Base-by-base conservation (phyloP, 2,888 invertebrate species). In the Stegana nigrithorax region DNA sequence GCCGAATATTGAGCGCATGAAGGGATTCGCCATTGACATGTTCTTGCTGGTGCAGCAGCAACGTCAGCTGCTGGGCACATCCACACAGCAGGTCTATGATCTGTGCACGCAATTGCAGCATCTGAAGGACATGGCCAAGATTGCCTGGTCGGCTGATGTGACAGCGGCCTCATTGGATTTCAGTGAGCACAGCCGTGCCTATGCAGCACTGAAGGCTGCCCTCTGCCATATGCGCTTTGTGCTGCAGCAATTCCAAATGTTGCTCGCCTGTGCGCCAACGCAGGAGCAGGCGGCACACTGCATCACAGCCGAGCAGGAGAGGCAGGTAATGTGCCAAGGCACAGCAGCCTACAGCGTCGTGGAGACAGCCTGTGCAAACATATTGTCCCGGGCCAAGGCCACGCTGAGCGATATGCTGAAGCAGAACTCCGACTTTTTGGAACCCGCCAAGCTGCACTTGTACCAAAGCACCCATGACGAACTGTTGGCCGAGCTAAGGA, bases 11-110 rank as follows among this genome's bases (percentile, higher is more conserved):
- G 95, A 96, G 73, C 88, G 96, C 57, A 93, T 95, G 75, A 91
- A 91, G 83, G 98, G 98, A 51, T 96, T 92, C 81, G 89, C 93
- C 0, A 89, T 91, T 17, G 93, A 96, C 75, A 86, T 97, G 44
- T 88, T 94, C 88, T 85, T 89, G 66, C 78, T 91, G 51, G 89
- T 90, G 0, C 90, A 91, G 70, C 86, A 87, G 14, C 92, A 93
- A 81, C 91, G 93, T 78, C 86, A 85, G 67, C 86, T 88, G 0
- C 85, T 93, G 32, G 87, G 89, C 0, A 87, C 88, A 67, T 87
- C 89, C 12, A 88, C 89, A 0, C 86, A 88, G 65, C 81, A 86
- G 23, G 86, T 91, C 1, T 89, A 88, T 69, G 88, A 89, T 50
- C 76, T 92, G 29, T 86, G 89, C 1, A 85, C 84, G 42, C 86